Conservation (phyloP, 2,113 vertebrate species). For the Ptyas mucosa region DNA sequence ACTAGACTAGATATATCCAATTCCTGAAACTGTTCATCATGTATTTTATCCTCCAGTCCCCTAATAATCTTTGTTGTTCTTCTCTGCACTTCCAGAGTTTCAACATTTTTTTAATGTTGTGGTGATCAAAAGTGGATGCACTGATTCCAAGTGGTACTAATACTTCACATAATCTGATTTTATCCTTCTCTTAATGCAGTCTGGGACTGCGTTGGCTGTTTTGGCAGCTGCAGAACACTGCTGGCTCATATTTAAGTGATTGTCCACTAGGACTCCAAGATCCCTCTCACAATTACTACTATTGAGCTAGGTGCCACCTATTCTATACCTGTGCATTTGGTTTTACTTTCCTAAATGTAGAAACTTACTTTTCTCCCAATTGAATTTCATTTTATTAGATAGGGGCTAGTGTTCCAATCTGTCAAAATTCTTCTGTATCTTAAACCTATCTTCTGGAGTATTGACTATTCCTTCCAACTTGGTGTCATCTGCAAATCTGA, state of each 20-base stretch:
- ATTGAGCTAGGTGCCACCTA: not conserved
- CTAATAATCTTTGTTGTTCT: not conserved
- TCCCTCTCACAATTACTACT: not conserved
- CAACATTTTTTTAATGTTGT: not conserved
- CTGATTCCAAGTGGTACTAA: not conserved
- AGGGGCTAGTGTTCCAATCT: not conserved
- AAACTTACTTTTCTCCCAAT: not conserved
- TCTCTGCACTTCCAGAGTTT: not conserved
- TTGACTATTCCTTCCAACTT: not conserved
- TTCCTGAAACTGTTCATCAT: not conserved
- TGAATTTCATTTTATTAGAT: not conserved
- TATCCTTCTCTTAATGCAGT: not conserved
- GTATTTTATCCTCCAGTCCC: not conserved
- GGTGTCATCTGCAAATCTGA: not conserved
- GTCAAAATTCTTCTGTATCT: not conserved
- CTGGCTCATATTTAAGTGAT: not conserved
- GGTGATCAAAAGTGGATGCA: not conserved
- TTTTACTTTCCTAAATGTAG: too few species aligned
- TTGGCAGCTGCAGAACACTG: not conserved
- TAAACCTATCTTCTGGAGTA: not conserved
- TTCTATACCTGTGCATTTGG: not conserved
- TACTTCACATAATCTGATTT: not conserved
- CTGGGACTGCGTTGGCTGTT: not conserved
- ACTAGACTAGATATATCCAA: not conserved
- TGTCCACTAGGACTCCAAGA: not conserved